Evolutionary conservation across 2,113 vertebrate genomes (phyloP).

Genomic region (Papio anubis): DNA sequence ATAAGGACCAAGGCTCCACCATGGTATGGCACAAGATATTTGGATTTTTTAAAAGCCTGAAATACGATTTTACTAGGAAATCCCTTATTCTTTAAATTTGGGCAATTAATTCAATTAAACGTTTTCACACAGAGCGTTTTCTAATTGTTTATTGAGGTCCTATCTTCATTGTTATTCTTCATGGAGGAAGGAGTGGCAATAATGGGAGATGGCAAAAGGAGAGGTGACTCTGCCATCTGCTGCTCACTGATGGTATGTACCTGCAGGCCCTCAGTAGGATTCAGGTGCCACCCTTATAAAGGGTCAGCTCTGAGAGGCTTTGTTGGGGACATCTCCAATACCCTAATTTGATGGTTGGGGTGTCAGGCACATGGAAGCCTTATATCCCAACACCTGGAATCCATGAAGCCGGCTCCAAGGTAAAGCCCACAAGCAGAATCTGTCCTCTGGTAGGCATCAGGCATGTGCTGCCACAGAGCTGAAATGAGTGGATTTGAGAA

Average conservation of each 20-base stretch:
- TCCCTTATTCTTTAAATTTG: neutral
- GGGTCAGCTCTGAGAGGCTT: neutral
- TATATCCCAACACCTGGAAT: neutral
- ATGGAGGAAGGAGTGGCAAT: neutral
- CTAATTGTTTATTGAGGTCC: neutral
- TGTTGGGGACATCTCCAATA: neutral
- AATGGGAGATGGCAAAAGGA: neutral
- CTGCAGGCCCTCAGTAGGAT: neutral
- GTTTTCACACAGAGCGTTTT: neutral
- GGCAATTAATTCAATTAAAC: neutral
- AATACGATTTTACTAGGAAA: slow-evolving; percentile 10
- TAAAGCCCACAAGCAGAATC: neutral
- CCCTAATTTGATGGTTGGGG: neutral
- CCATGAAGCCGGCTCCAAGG: neutral
- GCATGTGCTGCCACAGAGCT: neutral
- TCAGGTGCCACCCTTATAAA: neutral
- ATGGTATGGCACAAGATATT: neutral
- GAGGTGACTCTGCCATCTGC: slow-evolving; percentile 51
- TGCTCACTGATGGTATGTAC: neutral
- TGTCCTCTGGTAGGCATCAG: neutral
- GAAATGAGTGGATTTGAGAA: neutral
- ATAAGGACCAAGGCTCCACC: neutral
- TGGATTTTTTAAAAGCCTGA: neutral
- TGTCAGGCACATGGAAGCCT: neutral
- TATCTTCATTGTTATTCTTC: neutral